phyloP scores from a whole-genome alignment of 2,797 vertebrate species.

The Coilia nasus region DNA sequence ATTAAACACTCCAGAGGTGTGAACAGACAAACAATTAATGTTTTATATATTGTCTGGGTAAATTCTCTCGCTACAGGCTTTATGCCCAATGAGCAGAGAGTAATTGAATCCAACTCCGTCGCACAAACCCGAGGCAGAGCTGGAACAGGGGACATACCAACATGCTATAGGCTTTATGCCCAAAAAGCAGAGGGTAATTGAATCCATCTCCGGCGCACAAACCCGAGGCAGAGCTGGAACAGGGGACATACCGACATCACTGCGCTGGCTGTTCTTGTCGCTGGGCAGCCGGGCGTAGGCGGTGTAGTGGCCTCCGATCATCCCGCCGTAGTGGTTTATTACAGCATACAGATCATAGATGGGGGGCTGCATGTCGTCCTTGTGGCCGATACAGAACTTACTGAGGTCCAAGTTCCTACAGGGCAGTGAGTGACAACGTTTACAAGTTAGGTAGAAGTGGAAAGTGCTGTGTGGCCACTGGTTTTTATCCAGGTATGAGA shows the following conservation, averaged over 20 bases:
- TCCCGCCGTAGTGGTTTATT: constrained; percentile 98
- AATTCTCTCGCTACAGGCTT: too few species aligned
- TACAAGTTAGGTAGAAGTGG: neutral
- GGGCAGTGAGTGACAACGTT: neutral
- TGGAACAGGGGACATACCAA: constrained; percentile 78
- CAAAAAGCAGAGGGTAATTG: neutral
- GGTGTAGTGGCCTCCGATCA: constrained; percentile 98
- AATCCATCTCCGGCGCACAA: neutral
- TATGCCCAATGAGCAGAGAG: neutral
- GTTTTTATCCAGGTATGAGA: neutral
- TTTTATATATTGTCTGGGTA: too few species aligned
- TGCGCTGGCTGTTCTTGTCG: constrained; percentile 97
- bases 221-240: neutral
- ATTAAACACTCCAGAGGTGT: neutral
- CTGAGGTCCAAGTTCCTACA: constrained; percentile 92
- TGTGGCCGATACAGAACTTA: constrained; percentile 97
- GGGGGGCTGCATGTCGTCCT: constrained; percentile 91
- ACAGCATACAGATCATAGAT: constrained; percentile 97
- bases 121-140: neutral
- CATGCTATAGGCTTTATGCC: constrained; percentile 61
- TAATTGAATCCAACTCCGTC: neutral
- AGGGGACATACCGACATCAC: constrained; percentile 88
- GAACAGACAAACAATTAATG: too few species aligned
- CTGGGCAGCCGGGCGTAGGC: constrained; percentile 93
- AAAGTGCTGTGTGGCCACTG: neutral